phyloP scores from a whole-genome alignment of 2,113 vertebrate genomes.

The Bungarus multicinctus region DNA sequence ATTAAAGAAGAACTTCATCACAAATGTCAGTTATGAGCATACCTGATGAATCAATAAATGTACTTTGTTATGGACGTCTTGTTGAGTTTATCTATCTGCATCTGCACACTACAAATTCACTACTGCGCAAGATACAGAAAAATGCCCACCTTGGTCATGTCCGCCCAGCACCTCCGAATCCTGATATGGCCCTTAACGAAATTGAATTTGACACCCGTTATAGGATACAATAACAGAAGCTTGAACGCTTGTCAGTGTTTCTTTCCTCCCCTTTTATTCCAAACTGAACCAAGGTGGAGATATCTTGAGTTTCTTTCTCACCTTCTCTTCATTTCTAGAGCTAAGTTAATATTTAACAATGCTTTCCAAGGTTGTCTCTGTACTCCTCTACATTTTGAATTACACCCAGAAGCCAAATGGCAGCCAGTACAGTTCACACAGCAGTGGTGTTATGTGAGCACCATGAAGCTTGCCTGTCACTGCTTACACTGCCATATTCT shows the following conservation, averaged over 20 bases:
- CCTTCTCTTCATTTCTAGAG: background rate
- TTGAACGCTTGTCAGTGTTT: background rate
- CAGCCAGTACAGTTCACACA: background rate
- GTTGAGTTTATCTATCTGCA: too few species aligned
- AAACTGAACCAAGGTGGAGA: background rate
- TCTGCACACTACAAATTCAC: too few species aligned
- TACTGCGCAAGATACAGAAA: too few species aligned
- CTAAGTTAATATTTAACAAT: background rate
- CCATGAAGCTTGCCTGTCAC: background rate
- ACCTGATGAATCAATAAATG: too few species aligned
- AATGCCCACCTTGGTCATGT: too few species aligned
- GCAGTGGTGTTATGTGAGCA: background rate
- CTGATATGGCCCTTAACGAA: too few species aligned
- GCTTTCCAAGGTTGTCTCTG: background rate
- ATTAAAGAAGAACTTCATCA: too few species aligned
- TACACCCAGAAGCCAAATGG: background rate
- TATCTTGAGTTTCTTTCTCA: background rate
- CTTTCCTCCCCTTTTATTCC: background rate
- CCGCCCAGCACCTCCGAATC: too few species aligned
- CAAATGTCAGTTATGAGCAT: too few species aligned
- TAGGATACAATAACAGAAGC: background rate
- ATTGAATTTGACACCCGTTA: background rate
- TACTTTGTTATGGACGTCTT: too few species aligned
- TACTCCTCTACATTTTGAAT: background rate
- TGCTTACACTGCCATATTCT: background rate